A percentile compares a stretch with the other conserved stretches of the same genome.
Conservation (phyloP, 2,113 vertebrate genomes). For the Propithecus coquereli region DNA sequence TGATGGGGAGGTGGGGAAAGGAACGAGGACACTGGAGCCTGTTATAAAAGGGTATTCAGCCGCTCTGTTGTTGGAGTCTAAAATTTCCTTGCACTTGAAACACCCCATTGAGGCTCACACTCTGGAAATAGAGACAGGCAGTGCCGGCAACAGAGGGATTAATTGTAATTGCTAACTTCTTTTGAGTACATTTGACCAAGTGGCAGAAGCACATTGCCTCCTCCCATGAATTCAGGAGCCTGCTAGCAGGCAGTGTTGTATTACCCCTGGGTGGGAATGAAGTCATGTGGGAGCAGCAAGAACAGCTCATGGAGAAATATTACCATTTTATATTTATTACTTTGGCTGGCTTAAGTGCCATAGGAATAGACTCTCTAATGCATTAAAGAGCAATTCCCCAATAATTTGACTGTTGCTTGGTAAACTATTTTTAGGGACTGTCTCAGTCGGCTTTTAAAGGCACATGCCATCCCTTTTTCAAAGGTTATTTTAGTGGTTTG, state of each 20-base stretch:
- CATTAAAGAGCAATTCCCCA: slow-evolving; percentile 78
- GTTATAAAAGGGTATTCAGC: background rate
- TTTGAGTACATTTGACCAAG: slow-evolving; percentile 70
- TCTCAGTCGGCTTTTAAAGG: slow-evolving; percentile 76
- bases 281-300: slow-evolving; percentile 74
- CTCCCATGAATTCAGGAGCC: slow-evolving; percentile 59
- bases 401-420: slow-evolving; percentile 75
- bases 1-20: background rate
- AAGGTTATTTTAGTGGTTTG: slow-evolving; percentile 73
- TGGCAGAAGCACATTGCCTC: slow-evolving; percentile 60
- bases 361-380: slow-evolving; percentile 81
- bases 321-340: slow-evolving; percentile 84
- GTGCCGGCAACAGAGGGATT: slow-evolving; percentile 65
- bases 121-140: slow-evolving; percentile 60
- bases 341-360: slow-evolving; percentile 79
- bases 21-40: no score
- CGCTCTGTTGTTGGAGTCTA: background rate
- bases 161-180: slow-evolving; percentile 72
- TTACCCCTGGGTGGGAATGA: slow-evolving; percentile 72
- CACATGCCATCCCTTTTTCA: slow-evolving; percentile 66
- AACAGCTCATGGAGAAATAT: slow-evolving; percentile 80
- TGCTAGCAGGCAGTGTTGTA: slow-evolving; percentile 69
- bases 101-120: slow-evolving; percentile 33
- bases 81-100: slow-evolving; percentile 51
- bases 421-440: slow-evolving; percentile 80